Conservation (phyloP, 2,888 invertebrate species). For the Drosophila paramelanica region DNA sequence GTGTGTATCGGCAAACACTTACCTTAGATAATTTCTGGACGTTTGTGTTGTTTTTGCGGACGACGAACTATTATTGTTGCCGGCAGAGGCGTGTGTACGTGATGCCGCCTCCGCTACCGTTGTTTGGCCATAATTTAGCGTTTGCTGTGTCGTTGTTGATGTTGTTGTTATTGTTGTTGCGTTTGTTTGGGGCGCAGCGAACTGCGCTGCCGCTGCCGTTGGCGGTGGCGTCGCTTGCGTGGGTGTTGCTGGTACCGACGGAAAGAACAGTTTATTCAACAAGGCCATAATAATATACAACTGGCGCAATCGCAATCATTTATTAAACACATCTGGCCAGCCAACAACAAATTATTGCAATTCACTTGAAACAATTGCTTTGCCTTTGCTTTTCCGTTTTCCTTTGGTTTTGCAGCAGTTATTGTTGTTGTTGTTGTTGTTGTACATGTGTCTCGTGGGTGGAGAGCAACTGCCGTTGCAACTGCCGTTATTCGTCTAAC, state of each 20-base stretch:
- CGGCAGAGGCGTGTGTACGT: constrained; percentile 63
- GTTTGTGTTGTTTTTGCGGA: constrained; percentile 77
- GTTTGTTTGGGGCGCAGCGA: constrained; percentile 47
- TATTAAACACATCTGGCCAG: constrained; percentile 77
- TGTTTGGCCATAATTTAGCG: constrained; percentile 60
- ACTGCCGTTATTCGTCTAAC: constrained; percentile 52
- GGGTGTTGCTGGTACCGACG: constrained; percentile 85
- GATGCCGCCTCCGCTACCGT: constrained; percentile 63
- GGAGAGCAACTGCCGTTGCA: constrained; percentile 24
- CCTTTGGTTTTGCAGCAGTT: constrained; percentile 32
- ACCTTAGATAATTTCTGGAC: constrained; percentile 84
- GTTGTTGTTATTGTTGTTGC: constrained; percentile 48
- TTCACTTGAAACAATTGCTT: constrained; percentile 51
- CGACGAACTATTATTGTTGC: constrained; percentile 72
- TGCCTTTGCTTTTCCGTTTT: constrained; percentile 35
- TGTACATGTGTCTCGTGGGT: constrained; percentile 36
- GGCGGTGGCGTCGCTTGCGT: constrained; percentile 50
- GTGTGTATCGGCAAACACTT: constrained; percentile 61
- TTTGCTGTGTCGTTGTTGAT: constrained; percentile 33
- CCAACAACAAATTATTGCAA: constrained; percentile 52
- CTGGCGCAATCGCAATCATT: constrained; percentile 69
- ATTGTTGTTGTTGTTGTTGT: constrained; percentile 20
- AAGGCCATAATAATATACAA: constrained; percentile 88
- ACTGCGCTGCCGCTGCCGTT: constrained; percentile 42
- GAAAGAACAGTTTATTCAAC: constrained; percentile 89